Evolutionary conservation across 2,888 invertebrate species (phyloP).

Genomic region (Pilophorus perplexus): DNA sequence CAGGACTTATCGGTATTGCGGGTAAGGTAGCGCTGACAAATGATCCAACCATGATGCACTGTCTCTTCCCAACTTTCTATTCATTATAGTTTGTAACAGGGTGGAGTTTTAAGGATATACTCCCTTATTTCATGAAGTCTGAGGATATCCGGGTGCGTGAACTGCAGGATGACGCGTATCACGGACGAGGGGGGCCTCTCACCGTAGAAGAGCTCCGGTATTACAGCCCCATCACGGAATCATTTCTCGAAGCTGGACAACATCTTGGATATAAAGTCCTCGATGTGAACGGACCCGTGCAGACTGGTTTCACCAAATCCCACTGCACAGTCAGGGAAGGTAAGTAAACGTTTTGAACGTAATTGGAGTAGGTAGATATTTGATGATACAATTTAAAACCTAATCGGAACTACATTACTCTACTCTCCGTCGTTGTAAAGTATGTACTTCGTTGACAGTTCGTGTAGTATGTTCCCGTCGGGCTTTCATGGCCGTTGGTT

Average conservation of each 20-base stretch:
- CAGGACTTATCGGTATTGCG: no score
- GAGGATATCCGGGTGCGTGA: conserved; percentile 73
- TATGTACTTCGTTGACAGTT: no score
- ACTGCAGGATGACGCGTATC: conserved; percentile 61
- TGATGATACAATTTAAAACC: no score
- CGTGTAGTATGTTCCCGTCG: no score
- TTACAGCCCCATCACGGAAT: conserved; percentile 65
- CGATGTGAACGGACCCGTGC: conserved; percentile 75
- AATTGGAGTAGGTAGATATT: no score
- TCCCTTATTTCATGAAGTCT: conserved; percentile 75
- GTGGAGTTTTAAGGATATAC: conserved; percentile 73
- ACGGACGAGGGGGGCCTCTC: conserved; percentile 69
- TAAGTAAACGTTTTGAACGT: no score
- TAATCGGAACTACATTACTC: no score
- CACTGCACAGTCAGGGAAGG: conserved; percentile 77
- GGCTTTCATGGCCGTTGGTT: no score
- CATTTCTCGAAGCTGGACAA: conserved; percentile 66
- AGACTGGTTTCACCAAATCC: conserved; percentile 73
- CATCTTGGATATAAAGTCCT: conserved; percentile 68
- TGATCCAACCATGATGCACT: background rate
- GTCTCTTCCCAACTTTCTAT: background rate
- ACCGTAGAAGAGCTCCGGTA: conserved; percentile 70
- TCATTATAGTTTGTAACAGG: conserved; percentile 50
- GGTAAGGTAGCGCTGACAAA: background rate
- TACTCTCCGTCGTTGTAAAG: no score